These are phyloP conservation scores for Lasiurus borealis DNA, from an alignment of 2,113 vertebrate species.

Conservation along the genomic window DNA sequence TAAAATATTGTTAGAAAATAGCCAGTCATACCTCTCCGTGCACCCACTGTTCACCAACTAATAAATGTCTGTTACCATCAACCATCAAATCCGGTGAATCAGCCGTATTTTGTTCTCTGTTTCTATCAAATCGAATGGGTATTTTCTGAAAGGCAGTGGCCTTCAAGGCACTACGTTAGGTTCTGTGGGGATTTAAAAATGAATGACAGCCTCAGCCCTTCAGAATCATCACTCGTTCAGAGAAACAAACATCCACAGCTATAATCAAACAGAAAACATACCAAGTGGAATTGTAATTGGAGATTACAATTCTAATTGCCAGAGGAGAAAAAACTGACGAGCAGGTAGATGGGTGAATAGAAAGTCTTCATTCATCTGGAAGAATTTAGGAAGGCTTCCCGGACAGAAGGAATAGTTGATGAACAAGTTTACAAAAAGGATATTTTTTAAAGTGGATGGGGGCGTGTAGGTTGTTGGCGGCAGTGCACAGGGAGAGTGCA, in stretches of 20 bases:
- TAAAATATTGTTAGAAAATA: constrained; percentile 10
- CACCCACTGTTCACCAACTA: neutral
- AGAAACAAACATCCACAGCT: neutral
- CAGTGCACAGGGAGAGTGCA: too few relatives aligned
- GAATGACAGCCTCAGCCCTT: neutral
- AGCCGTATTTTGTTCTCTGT: neutral
- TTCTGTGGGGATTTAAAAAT: neutral
- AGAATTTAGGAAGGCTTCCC: neutral
- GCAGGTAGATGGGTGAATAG: neutral
- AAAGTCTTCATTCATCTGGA: neutral
- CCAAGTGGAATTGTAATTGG: neutral
- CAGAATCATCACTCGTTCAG: neutral
- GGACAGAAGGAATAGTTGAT: neutral
- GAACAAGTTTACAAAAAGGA: neutral
- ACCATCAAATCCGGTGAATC: neutral
- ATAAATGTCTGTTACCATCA: neutral
- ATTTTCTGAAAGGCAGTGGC: neutral
- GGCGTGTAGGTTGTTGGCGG: neutral
- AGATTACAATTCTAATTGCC: neutral
- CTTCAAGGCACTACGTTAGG: neutral
- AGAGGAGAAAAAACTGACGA: neutral
- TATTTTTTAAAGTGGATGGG: neutral
- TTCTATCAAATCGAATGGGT: constrained; percentile 28
- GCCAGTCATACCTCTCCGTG: neutral
- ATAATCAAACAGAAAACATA: neutral